A percentile compares a stretch with the other conserved stretches of the same genome.
phyloP scores from a whole-genome alignment of 2,113 vertebrate species.

The Erpornis zantholeuca region DNA sequence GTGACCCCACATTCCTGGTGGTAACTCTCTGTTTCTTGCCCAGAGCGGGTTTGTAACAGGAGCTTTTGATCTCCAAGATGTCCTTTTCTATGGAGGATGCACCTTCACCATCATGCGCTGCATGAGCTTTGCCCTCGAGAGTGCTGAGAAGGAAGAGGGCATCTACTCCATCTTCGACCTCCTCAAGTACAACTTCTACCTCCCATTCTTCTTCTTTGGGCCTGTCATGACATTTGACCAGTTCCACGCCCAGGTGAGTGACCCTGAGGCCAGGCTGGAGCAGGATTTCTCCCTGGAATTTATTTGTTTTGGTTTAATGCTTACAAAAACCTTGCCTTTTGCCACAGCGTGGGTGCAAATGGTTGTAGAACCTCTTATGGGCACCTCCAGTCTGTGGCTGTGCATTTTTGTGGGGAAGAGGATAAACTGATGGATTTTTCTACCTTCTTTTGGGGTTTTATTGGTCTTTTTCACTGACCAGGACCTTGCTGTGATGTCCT shows the following conservation, averaged over 20 bases:
- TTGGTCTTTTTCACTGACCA: not conserved
- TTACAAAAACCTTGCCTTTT: fast-evolving
- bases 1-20: not conserved
- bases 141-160: constrained; percentile 80
- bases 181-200: constrained; percentile 98
- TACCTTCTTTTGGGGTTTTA: not conserved
- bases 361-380: not conserved
- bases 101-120: constrained; percentile 91
- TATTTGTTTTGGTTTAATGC: not conserved
- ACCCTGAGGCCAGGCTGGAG: not conserved
- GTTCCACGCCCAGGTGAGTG: constrained; percentile 85
- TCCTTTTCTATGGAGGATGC: constrained; percentile 90
- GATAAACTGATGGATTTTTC: not conserved
- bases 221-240: constrained; percentile 95
- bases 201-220: constrained; percentile 97
- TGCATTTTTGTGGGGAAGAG: not conserved
- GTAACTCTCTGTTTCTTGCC: constrained; percentile 48
- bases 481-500: not conserved
- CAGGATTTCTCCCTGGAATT: fast-evolving
- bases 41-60: constrained; percentile 84
- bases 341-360: not conserved
- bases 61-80: constrained; percentile 87
- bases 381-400: not conserved
- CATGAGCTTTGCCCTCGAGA: constrained; percentile 93
- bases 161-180: constrained; percentile 89